These are phyloP conservation scores for Ptychobarbus kaznakovi DNA, from an alignment of 2,797 vertebrate species.

Conservation along the genomic window DNA sequence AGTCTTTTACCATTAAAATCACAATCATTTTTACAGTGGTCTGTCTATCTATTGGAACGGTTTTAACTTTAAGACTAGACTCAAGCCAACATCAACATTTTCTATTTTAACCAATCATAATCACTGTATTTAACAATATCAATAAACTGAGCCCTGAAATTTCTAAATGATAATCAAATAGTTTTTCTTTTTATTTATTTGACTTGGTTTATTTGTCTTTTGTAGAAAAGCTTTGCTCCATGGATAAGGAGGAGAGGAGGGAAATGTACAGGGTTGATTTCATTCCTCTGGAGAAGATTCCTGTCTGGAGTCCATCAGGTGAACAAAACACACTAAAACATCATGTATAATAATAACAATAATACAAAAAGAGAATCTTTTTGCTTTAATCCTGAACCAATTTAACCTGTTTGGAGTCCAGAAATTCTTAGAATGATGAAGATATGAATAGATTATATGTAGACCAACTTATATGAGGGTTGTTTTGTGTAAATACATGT, in stretches of 20 bases:
- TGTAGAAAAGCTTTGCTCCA: slow-evolving; percentile 79
- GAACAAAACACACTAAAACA: slow-evolving; percentile 9
- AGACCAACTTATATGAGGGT: neutral
- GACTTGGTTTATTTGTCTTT: slow-evolving; percentile 2
- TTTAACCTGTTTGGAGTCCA: no score
- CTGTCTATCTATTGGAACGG: neutral
- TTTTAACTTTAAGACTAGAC: neutral
- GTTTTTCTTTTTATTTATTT: neutral
- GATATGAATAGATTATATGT: neutral
- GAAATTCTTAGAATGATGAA: neutral
- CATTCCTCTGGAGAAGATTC: slow-evolving; percentile 78
- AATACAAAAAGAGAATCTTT: neutral
- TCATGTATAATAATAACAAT: neutral
- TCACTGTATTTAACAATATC: neutral
- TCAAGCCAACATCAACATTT: neutral
- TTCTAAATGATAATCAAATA: neutral
- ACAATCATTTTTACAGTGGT: no score
- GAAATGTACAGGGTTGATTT: slow-evolving; percentile 78
- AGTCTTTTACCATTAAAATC: no score
- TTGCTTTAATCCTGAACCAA: neutral
- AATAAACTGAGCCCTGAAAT: no score
- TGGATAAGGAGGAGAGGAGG: slow-evolving; percentile 77
- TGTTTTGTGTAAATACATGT: neutral
- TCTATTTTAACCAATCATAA: neutral
- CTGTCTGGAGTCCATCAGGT: slow-evolving; percentile 82